Conservation (phyloP, 2,113 vertebrate genomes). For the Epinephelus cyanopodus region DNA sequence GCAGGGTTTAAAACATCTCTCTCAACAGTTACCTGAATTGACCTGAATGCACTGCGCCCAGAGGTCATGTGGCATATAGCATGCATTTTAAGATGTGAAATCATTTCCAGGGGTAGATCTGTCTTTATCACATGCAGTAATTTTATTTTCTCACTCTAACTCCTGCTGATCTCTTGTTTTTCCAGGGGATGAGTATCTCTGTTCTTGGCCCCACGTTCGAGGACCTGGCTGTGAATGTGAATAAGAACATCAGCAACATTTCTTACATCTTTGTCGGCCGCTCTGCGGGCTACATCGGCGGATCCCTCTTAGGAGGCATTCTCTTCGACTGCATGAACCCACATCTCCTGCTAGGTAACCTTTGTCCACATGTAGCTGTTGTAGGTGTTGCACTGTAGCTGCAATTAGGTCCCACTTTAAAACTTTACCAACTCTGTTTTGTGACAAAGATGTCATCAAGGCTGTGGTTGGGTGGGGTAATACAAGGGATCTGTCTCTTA, state of each 20-base stretch:
- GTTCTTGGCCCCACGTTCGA: conserved; percentile 93
- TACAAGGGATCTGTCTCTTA: too few relatives aligned
- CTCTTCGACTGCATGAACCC: conserved; percentile 90
- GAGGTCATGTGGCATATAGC: too few relatives aligned
- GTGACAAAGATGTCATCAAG: too few relatives aligned
- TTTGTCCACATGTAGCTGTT: background rate
- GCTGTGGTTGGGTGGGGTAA: too few relatives aligned
- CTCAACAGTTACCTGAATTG: too few relatives aligned
- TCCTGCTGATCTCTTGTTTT: background rate
- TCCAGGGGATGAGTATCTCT: conserved; percentile 92
- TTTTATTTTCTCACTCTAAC: background rate
- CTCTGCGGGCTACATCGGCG: conserved; percentile 90
- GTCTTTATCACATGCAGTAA: background rate
- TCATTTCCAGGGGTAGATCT: background rate
- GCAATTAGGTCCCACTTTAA: too few relatives aligned
- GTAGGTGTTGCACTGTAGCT: background rate
- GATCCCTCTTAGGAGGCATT: conserved; percentile 90
- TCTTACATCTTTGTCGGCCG: conserved; percentile 93
- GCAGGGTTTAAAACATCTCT: background rate
- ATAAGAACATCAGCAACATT: conserved; percentile 90
- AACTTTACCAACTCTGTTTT: too few relatives aligned
- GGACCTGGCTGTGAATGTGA: conserved; percentile 91
- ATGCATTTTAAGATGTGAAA: too few relatives aligned
- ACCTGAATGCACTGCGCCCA: too few relatives aligned
- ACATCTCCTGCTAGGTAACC: conserved; percentile 90